Percentiles rank a stretch among this genome's conserved stretches.
Evolutionary conservation across 2,888 invertebrate species (phyloP).

Genomic region (Onthophagus sagittarius): DNA sequence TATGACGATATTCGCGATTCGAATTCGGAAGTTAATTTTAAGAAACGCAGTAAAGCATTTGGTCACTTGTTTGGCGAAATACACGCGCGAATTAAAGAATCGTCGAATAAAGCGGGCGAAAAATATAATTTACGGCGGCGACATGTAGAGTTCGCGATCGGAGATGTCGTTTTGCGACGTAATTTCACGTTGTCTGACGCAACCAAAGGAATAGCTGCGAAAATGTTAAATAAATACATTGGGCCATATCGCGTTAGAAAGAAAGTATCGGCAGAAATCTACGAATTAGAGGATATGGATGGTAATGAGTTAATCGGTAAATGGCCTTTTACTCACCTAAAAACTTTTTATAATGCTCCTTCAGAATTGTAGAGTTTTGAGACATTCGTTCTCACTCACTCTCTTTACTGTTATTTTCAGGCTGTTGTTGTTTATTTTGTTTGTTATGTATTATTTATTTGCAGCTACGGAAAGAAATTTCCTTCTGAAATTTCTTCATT

Average conservation of each 20-base stretch:
- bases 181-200: constrained; percentile 28
- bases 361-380: no score
- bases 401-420: no score
- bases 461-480: no score
- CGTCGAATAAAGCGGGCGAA: neutral
- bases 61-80: neutral
- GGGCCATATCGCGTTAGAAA: constrained; percentile 20
- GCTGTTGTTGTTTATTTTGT: no score
- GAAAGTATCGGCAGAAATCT: neutral
- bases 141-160: constrained; percentile 8
- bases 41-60: neutral
- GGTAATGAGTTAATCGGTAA: neutral
- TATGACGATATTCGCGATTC: constrained; percentile 28
- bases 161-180: constrained; percentile 22
- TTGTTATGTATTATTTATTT: no score
- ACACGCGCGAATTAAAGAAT: neutral
- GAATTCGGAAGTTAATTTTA: neutral
- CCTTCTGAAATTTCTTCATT: no score
- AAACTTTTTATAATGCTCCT: no score
- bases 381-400: no score
- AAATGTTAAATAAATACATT: constrained; percentile 28
- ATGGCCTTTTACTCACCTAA: neutral
- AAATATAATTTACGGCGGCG: neutral
- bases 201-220: constrained; percentile 26
- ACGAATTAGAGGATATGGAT: neutral